Evolutionary conservation across 2,797 vertebrate genomes (phyloP).

Genomic region (Hapalemur alaotrensis): DNA sequence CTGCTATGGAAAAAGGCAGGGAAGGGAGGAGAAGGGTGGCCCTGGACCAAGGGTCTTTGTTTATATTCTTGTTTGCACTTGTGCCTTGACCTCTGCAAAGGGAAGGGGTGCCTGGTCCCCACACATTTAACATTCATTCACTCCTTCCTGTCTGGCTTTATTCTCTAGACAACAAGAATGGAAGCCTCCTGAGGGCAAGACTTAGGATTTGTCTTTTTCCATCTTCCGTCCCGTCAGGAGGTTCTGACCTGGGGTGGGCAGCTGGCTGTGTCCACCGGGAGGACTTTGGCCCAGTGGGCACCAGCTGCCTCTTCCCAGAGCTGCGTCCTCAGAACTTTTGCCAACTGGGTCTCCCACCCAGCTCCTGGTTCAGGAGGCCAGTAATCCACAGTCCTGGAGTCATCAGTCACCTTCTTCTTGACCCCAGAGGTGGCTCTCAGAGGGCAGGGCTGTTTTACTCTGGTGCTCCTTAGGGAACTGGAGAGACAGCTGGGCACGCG

Average conservation of each 20-base stretch:
- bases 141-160: background rate
- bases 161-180: background rate
- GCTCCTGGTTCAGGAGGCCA: background rate
- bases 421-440: background rate
- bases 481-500: background rate
- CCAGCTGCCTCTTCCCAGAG: background rate
- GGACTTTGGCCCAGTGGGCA: no score
- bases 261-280: background rate
- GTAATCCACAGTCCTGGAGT: no score
- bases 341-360: no score
- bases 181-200: background rate
- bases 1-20: background rate
- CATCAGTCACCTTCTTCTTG: background rate
- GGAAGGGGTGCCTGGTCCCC: background rate
- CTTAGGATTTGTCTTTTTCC: background rate
- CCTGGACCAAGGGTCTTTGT: background rate
- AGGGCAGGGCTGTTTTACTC: background rate
- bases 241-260: background rate
- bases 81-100: background rate
- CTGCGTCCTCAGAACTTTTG: background rate
- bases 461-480: background rate
- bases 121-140: background rate
- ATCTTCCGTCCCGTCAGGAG: background rate
- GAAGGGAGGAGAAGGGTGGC: background rate
- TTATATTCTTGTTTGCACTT: background rate